These are phyloP conservation scores for Thermophis baileyi DNA, from an alignment of 2,113 vertebrate species.

Conservation along the genomic window DNA sequence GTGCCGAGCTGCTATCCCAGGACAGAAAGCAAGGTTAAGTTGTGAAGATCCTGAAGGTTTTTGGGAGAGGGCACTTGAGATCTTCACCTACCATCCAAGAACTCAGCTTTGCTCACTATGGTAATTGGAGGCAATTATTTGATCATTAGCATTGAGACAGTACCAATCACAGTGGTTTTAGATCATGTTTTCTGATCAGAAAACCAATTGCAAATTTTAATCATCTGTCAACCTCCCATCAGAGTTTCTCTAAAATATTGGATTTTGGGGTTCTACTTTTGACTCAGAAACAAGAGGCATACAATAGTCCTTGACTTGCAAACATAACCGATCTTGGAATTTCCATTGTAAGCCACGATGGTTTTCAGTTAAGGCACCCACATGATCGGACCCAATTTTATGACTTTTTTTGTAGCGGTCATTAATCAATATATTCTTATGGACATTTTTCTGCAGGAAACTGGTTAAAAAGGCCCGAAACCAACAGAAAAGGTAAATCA, in stretches of 20 bases:
- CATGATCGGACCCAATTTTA: neutral
- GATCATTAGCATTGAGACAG: neutral
- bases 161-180: neutral
- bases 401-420: neutral
- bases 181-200: neutral
- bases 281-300: neutral
- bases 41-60: neutral
- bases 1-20: neutral
- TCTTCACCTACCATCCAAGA: neutral
- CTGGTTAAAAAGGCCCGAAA: neutral
- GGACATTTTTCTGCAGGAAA: neutral
- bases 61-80: neutral
- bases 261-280: neutral
- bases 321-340: neutral
- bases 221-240: neutral
- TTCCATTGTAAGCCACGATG: neutral
- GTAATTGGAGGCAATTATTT: neutral
- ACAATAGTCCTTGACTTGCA: neutral
- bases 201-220: neutral
- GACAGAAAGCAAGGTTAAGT: neutral
- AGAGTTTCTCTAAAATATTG: neutral
- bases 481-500: neutral
- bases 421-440: neutral
- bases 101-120: neutral
- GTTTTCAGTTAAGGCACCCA: neutral